A percentile compares a stretch with the other conserved stretches of the same genome.
Evolutionary conservation across 2,888 invertebrate genomes (phyloP).

Genomic region (Dione juno): DNA sequence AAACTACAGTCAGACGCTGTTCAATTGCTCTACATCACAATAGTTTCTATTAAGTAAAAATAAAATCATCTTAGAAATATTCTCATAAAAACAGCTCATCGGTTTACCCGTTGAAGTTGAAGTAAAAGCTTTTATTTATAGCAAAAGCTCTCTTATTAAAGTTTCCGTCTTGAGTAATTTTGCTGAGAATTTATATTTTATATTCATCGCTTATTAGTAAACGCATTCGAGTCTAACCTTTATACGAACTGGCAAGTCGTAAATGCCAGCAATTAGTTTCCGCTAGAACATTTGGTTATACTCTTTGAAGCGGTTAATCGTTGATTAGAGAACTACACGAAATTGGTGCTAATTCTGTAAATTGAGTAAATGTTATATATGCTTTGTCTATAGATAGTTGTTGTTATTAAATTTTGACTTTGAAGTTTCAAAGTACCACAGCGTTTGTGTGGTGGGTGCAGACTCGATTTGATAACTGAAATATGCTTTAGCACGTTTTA

Average conservation of each 20-base stretch:
- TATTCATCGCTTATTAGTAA: slow-evolving; percentile 10
- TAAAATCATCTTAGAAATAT: slow-evolving; percentile 1
- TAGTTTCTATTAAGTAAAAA: neutral
- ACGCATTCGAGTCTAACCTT: neutral
- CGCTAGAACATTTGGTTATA: slow-evolving; percentile 13
- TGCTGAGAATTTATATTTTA: slow-evolving; percentile 9
- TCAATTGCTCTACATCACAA: neutral
- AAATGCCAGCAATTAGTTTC: slow-evolving; percentile 14
- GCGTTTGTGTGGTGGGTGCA: no score
- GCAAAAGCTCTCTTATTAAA: slow-evolving; percentile 17
- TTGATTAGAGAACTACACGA: slow-evolving; percentile 14
- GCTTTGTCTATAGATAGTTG: neutral
- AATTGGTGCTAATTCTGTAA: neutral
- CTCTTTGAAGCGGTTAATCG: slow-evolving; percentile 19
- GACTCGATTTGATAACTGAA: no score
- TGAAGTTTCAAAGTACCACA: no score
- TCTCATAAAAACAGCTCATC: neutral
- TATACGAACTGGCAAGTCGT: neutral
- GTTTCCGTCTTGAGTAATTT: slow-evolving; percentile 8
- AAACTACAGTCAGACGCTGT: no score
- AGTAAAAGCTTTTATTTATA: slow-evolving; percentile 9
- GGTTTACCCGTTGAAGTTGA: slow-evolving; percentile 2
- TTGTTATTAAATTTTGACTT: no score
- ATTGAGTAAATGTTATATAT: neutral
- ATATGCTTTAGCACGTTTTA: no score